Conservation (phyloP, 1,140 invertebrate species). For the Diachasma alloeum region DNA sequence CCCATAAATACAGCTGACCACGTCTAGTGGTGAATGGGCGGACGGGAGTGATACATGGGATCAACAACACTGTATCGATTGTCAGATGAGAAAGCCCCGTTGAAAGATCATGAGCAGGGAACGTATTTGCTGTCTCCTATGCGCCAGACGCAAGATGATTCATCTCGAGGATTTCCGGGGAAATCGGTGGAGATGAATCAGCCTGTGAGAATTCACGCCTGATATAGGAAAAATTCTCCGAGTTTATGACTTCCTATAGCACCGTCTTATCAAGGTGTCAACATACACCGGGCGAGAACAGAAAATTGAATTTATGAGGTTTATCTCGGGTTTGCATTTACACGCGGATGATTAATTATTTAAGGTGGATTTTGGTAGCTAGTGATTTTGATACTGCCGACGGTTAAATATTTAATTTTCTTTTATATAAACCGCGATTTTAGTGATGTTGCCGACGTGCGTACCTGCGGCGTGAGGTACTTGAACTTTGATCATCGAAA, state of each 20-base stretch:
- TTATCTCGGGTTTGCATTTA: background rate
- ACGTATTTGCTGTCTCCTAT: background rate
- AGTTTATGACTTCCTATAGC: background rate
- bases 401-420: background rate
- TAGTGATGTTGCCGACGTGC: background rate
- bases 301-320: background rate
- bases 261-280: background rate
- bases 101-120: too few relatives aligned
- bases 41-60: background rate
- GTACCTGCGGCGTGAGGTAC: background rate
- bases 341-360: background rate
- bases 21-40: background rate
- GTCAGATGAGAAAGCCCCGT: too few relatives aligned
- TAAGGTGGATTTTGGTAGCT: background rate
- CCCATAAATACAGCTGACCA: background rate
- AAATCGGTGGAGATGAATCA: background rate
- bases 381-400: background rate
- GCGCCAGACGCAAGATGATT: background rate
- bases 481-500: background rate
- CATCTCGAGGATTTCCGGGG: background rate
- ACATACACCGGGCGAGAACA: background rate
- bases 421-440: background rate
- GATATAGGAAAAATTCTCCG: background rate
- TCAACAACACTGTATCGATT: too few relatives aligned
- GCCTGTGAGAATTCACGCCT: background rate